phyloP scores from a whole-genome alignment of 2,888 invertebrate species.

The Agriopis marginaria region DNA sequence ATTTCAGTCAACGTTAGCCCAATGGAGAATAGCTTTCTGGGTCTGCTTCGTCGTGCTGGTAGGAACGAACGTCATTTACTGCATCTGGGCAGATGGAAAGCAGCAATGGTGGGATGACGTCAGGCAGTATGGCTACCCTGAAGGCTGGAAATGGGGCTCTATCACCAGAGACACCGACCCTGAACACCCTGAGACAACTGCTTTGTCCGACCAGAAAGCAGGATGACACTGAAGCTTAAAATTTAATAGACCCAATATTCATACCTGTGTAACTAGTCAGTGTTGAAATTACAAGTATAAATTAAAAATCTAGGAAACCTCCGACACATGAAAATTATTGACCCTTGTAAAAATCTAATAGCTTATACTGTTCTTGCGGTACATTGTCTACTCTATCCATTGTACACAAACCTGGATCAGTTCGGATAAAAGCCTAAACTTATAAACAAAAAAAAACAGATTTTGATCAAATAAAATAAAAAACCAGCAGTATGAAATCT shows the following conservation, averaged over 20 bases:
- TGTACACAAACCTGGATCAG: too few relatives aligned
- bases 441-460: too few relatives aligned
- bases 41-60: constrained; percentile 88
- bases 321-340: too few relatives aligned
- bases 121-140: constrained; percentile 76
- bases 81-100: constrained; percentile 89
- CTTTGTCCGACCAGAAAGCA: constrained; percentile 59
- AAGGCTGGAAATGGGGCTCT: constrained; percentile 74
- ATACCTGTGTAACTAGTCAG: constrained; percentile 63
- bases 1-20: constrained; percentile 70
- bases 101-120: constrained; percentile 91
- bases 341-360: too few relatives aligned
- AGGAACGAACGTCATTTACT: constrained; percentile 88
- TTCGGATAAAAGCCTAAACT: too few relatives aligned
- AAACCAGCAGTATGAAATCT: too few relatives aligned
- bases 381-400: too few relatives aligned
- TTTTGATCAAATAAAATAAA: too few relatives aligned
- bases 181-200: constrained; percentile 64
- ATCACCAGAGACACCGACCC: constrained; percentile 57
- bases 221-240: constrained; percentile 41
- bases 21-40: constrained; percentile 90
- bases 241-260: constrained; percentile 12
- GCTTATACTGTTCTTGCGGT: too few relatives aligned
- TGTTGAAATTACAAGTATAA: constrained; percentile 37
- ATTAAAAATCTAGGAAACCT: too few relatives aligned